These are phyloP conservation scores for Drosophila mayri DNA, from an alignment of 1,140 invertebrate genomes.

Conservation along the genomic window DNA sequence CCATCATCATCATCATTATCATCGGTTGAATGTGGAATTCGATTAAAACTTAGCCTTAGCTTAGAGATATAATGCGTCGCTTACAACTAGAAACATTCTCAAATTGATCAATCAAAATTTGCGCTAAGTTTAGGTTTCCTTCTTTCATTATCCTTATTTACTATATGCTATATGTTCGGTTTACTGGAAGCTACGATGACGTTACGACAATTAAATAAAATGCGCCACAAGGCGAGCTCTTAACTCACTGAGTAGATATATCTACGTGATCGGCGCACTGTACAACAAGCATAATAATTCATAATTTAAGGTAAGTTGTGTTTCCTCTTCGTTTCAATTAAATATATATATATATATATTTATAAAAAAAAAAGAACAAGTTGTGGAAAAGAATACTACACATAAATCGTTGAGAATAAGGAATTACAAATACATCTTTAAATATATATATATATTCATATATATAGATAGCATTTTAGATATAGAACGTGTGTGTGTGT, in stretches of 20 bases:
- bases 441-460: constrained; percentile 13
- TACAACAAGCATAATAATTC: constrained; percentile 67
- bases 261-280: constrained; percentile 63
- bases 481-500: constrained; percentile 16
- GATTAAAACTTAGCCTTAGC: constrained; percentile 22
- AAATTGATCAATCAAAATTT: constrained; percentile 64
- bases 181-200: constrained; percentile 74
- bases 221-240: constrained; percentile 39
- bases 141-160: not conserved
- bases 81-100: constrained; percentile 50
- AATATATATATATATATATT: constrained; percentile 13
- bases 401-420: constrained; percentile 21
- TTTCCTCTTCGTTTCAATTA: constrained; percentile 2
- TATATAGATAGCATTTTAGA: constrained; percentile 26
- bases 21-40: constrained; percentile 23
- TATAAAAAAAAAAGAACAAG: constrained; percentile 51
- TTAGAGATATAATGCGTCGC: constrained; percentile 36
- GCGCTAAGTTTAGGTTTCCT: constrained; percentile 63
- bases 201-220: constrained; percentile 52
- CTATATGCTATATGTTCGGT: constrained; percentile 15
- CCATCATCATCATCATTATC: too few relatives aligned
- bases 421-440: constrained; percentile 7
- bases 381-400: constrained; percentile 10
- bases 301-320: constrained; percentile 63
- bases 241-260: constrained; percentile 25